phyloP scores from a whole-genome alignment of 2,113 vertebrate species.

The Cyphomyrus plagiostoma region DNA sequence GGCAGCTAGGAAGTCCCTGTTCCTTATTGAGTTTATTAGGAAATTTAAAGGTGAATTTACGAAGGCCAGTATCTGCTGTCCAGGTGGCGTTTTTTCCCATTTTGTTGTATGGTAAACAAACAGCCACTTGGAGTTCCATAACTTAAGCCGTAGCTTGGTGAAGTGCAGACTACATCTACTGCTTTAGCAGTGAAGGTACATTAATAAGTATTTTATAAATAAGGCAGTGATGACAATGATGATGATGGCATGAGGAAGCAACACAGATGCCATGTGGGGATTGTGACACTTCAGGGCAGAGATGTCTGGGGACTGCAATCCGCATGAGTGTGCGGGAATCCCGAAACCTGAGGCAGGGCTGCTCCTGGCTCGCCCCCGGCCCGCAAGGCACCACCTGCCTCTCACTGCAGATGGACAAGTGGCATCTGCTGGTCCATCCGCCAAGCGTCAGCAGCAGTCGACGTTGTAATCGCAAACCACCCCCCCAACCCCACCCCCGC shows the following conservation, averaged over 20 bases:
- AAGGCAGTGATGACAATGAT: not conserved
- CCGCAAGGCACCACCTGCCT: constrained; percentile 55
- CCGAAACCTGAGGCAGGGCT: constrained; percentile 46
- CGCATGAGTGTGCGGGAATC: constrained; percentile 42
- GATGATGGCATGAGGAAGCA: not conserved
- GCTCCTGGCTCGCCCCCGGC: not conserved
- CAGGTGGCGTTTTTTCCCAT: constrained; percentile 65
- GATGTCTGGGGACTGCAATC: constrained; percentile 29
- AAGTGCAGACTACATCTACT: not conserved
- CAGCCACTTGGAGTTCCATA: constrained; percentile 40
- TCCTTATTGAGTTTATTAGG: constrained; percentile 56
- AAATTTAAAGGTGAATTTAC: constrained; percentile 50
- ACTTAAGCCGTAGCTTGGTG: not conserved
- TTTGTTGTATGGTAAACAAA: constrained; percentile 48
- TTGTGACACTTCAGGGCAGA: not conserved
- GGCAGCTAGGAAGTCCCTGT: constrained; percentile 63
- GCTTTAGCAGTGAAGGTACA: not conserved
- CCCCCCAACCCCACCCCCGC: not conserved
- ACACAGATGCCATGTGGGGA: not conserved
- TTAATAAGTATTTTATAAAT: not conserved
- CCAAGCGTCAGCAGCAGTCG: constrained; percentile 41
- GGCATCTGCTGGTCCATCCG: constrained; percentile 48
- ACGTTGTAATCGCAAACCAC: constrained; percentile 40
- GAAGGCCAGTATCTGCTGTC: constrained; percentile 64
- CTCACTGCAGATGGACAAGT: constrained; percentile 52